These are phyloP conservation scores for Polydrusus cervinus DNA, from an alignment of 2,888 invertebrate genomes.

Conservation along the genomic window DNA sequence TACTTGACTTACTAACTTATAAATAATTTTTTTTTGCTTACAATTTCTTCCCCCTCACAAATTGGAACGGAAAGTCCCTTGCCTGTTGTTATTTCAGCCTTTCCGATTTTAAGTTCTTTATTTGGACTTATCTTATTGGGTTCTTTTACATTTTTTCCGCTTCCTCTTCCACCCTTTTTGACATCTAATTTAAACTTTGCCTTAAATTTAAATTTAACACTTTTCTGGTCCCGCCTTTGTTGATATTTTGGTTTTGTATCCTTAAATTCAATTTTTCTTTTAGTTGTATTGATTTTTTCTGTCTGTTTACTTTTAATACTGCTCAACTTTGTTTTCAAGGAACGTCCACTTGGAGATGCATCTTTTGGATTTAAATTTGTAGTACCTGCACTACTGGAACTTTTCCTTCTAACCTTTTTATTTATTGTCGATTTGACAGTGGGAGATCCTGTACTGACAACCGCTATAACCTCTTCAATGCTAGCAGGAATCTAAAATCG, in stretches of 20 bases:
- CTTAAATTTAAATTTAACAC: conserved; percentile 63
- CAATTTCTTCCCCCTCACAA: conserved; percentile 74
- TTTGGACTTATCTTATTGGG: conserved; percentile 32
- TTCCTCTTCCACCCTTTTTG: background rate
- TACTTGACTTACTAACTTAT: background rate
- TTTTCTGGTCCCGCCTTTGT: conserved; percentile 28
- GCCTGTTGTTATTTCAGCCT: conserved; percentile 70
- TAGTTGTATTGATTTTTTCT: background rate
- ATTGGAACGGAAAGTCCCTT: conserved; percentile 75
- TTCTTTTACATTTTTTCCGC: conserved; percentile 50
- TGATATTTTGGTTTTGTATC: background rate
- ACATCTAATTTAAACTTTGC: conserved; percentile 56
- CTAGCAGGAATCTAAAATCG: conserved; percentile 72
- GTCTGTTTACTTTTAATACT: conserved; percentile 16
- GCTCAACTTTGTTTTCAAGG: conserved; percentile 23
- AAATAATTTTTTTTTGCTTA: conserved; percentile 53
- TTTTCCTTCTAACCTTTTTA: conserved; percentile 67
- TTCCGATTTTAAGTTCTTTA: conserved; percentile 55
- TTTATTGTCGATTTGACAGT: conserved; percentile 65
- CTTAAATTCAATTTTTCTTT: conserved; percentile 15
- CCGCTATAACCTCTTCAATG: conserved; percentile 74
- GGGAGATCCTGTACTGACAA: conserved; percentile 74
- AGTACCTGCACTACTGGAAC: conserved; percentile 41
- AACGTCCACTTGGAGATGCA: conserved; percentile 23
- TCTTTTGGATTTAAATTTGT: conserved; percentile 16